These are phyloP conservation scores for Benitochromis conjunctus DNA, from an alignment of 2,113 vertebrate species.

Conservation along the genomic window DNA sequence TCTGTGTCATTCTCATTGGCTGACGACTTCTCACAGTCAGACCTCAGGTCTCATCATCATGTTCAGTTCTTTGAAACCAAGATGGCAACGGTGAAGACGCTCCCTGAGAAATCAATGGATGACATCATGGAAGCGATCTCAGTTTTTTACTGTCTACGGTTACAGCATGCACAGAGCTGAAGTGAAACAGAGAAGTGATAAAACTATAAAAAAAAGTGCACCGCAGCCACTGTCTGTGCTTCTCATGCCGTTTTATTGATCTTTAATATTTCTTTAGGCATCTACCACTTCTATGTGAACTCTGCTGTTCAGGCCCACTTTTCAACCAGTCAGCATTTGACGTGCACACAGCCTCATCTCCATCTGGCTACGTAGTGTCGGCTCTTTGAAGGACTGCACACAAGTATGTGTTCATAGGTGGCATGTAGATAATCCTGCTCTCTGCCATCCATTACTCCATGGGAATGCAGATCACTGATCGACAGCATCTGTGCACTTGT, in stretches of 20 bases:
- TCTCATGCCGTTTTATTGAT: background rate
- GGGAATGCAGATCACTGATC: background rate
- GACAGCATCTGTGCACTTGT: too few relatives aligned
- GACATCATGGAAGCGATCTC: background rate
- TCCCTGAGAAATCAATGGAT: background rate
- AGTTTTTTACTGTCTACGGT: background rate
- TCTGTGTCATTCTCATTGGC: background rate
- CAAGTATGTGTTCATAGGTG: background rate
- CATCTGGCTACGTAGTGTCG: background rate
- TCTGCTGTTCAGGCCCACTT: background rate
- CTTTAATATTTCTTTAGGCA: background rate
- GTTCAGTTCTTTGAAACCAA: background rate
- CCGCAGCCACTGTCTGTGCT: background rate
- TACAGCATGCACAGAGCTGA: background rate
- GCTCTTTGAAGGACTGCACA: background rate
- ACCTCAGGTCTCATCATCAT: background rate
- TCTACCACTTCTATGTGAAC: background rate
- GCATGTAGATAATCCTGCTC: background rate
- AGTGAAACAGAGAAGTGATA: background rate
- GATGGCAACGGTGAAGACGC: background rate
- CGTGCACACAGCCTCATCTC: rapidly evolving
- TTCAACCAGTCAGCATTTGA: background rate
- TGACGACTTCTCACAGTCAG: background rate
- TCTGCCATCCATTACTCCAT: background rate
- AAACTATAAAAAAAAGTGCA: background rate